Base-by-base conservation (phyloP, 2,797 vertebrate species). In the Sebastes steindachneri region DNA sequence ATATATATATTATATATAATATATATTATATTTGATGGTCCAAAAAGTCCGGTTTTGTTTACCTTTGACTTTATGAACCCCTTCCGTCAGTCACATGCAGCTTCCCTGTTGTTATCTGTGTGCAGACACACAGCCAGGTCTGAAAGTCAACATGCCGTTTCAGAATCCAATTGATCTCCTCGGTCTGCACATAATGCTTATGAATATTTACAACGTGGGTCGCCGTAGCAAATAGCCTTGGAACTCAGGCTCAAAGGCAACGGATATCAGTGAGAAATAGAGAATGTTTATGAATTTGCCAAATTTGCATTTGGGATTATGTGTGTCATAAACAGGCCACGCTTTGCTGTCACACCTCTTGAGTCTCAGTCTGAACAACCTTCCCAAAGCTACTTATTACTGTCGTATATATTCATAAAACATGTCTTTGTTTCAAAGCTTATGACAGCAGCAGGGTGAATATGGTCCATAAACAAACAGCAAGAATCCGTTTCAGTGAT, bases 221-320 rank as follows among this genome's bases (percentile, higher is more conserved):
- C 1, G 1, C 35, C 4, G 0, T 51, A 35, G 25, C 23, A 68
- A 82, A 83, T 77, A 68, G 12, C 37, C 65, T 60, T 17, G 17
- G n/a, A 45, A 59, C 54, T 65, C 23, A 25, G 21, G 23, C 37
- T 63, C 53, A 64, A 51, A 77, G 33, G 55, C 31, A 70, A 10
- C 1, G 1, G 7, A 57, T 63, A 67, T 57, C 66, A 55, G 55
- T 68, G 9, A 26, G 29, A 65, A 66, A 66, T 66, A 65, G 68
- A 58, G n/a, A 35, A 19, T 80, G 48, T 77, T 74, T 65, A 26
- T 23, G 53, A 48, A 75, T 74, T 82, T 77, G 5, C 25, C 21
- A 29, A 48, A 80, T 74, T 84, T 73, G 9, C 54, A 75, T 55
- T 68, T n/a, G n/a, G 73, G 66, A 80, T 72, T 82, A 64, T 82